Conservation (phyloP, 2,113 vertebrate genomes). For the Gymnarchus niloticus region DNA sequence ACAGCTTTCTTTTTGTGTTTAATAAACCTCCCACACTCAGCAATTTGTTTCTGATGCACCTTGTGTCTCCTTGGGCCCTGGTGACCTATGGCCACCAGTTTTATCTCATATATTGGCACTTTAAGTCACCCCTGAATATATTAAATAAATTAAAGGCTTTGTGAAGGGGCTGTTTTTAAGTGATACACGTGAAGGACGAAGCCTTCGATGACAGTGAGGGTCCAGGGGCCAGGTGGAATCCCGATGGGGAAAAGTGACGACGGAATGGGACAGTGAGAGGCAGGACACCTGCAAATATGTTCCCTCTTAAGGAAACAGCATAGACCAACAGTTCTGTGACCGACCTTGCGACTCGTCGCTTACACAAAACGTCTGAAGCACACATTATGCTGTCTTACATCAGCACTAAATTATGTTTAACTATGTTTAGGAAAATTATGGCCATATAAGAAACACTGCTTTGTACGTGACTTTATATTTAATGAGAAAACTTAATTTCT, state of each 20-base stretch:
- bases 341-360: no score
- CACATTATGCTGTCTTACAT: no score
- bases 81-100: background rate
- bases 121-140: background rate
- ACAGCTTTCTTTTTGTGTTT: background rate
- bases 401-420: no score
- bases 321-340: no score
- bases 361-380: no score
- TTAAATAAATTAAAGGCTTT: background rate
- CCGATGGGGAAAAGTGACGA: background rate
- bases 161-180: constrained; percentile 36
- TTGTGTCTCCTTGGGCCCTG: background rate
- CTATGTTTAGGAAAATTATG: no score
- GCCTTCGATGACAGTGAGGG: background rate
- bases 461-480: no score
- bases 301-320: no score
- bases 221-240: background rate
- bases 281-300: no score
- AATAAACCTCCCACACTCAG: background rate
- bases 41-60: background rate
- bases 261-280: background rate
- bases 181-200: background rate
- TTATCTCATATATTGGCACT: background rate
- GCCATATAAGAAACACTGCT: no score
- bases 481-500: no score